Base-by-base conservation (phyloP, 2,888 invertebrate genomes). In the Caenorhabditis afra region DNA sequence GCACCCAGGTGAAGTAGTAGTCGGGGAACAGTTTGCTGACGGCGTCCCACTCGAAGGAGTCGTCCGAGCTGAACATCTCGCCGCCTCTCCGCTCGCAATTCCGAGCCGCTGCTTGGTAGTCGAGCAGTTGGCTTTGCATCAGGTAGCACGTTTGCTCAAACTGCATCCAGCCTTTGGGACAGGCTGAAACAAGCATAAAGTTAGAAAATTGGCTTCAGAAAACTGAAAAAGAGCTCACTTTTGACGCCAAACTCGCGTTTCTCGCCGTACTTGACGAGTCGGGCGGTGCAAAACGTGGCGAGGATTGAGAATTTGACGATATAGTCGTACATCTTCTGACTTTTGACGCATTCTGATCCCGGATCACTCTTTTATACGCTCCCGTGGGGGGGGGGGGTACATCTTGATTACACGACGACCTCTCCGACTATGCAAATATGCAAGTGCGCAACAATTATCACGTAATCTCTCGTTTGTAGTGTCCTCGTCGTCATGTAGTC, bases 1-100 rank as follows among this genome's bases (percentile, higher is more conserved):
- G 14, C 5, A 71, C 23, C 71, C 71, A 71, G 14, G 71, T 71
- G 49, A 64, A 50, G 23, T 57, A 64, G n/a, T 71, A 71, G 37
- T 71, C 57, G 7, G 71, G 71, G 22, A 71, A 64, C n/a, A 71
- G 37, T 3, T 18, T 49, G 16, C 64, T 37, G 16, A 71, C 50
- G 1, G 62, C 71, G n/a, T 62, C 71, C 18, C 44, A 49, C 41
- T 71, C 71, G 22, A 64, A 71, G 1, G 71, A 29, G 14, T 57
- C 49, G 16, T 49, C 41, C 14, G 29, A 45, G 8, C 49, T 11
- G 50, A 64, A 57, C 8, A 71, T 14, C 3, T 55, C 49, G 0
- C 62, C 62, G 12, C 39, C 53, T 29, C 8, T 3, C 1, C 37
- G 23, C 39, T 49, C 29, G 35, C 71, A 71, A 29, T 16, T 61